phyloP scores from a whole-genome alignment of 2,113 vertebrate species.

The Crotalus helleri region DNA sequence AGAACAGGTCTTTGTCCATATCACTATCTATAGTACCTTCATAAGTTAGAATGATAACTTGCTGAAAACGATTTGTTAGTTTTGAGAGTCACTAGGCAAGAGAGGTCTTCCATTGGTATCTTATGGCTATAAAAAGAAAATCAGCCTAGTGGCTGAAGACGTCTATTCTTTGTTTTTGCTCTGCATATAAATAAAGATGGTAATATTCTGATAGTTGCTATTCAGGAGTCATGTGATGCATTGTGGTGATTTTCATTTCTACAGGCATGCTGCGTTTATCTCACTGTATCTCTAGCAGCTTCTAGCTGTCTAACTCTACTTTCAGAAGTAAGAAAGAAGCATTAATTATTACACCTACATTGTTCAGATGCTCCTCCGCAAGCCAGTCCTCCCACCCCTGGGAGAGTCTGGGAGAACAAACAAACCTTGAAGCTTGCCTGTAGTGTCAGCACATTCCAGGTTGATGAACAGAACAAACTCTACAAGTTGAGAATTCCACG shows the following conservation, averaged over 20 bases:
- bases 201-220: neutral
- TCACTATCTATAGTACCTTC: neutral
- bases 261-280: neutral
- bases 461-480: conserved; percentile 21
- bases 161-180: neutral
- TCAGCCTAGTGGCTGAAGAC: neutral
- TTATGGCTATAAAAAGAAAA: neutral
- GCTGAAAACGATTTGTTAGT: neutral
- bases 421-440: conserved; percentile 17
- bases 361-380: conserved; percentile 33
- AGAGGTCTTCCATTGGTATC: neutral
- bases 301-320: neutral
- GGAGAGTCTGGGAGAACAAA: conserved; percentile 50
- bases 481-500: conserved; percentile 33
- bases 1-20: neutral
- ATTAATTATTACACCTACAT: conserved; percentile 42
- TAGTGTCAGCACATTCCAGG: conserved; percentile 50
- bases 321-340: conserved; percentile 26
- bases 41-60: neutral
- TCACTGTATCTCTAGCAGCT: neutral
- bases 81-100: neutral
- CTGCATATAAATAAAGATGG: neutral
- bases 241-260: neutral
- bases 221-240: neutral
- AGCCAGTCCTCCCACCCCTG: conserved; percentile 34